These are phyloP conservation scores for Ladona fulva DNA, from an alignment of 1,140 invertebrate genomes.

Conservation along the genomic window DNA sequence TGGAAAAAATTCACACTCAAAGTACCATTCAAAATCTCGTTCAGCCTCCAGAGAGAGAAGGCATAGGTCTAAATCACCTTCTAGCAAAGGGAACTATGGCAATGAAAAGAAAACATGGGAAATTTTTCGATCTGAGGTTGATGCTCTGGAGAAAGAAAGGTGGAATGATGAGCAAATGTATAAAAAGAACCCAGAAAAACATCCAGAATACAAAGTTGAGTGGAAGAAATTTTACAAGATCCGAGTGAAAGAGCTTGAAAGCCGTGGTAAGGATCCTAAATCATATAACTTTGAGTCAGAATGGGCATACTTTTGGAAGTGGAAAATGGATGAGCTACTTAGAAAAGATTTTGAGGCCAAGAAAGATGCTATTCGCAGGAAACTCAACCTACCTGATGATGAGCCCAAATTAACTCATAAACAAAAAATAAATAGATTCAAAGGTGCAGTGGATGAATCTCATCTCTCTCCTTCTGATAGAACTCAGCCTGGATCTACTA, in stretches of 20 bases:
- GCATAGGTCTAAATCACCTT: background rate
- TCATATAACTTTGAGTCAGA: conserved; percentile 77
- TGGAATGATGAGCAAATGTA: conserved; percentile 55
- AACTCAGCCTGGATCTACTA: conserved; percentile 28
- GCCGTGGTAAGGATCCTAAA: conserved; percentile 61
- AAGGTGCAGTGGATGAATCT: conserved; percentile 28
- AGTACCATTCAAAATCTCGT: no score
- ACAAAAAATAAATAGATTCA: conserved; percentile 20
- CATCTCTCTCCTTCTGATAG: conserved; percentile 28
- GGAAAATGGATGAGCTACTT: conserved; percentile 65
- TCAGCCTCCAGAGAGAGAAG: background rate
- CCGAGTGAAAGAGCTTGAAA: conserved; percentile 68
- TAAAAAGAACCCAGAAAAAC: conserved; percentile 75
- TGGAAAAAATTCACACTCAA: no score
- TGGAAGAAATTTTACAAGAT: conserved; percentile 80
- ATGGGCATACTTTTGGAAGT: conserved; percentile 76
- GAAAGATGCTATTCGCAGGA: conserved; percentile 42
- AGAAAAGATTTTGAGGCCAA: conserved; percentile 50
- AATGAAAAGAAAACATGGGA: conserved; percentile 7
- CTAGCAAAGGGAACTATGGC: background rate
- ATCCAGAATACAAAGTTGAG: conserved; percentile 72
- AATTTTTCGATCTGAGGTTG: background rate
- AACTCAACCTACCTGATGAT: conserved; percentile 29
- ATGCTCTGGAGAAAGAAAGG: conserved; percentile 32
- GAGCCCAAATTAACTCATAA: conserved; percentile 15